Evolutionary conservation across 1,140 invertebrate species (phyloP).

Genomic region (Tetramorium alpestre): DNA sequence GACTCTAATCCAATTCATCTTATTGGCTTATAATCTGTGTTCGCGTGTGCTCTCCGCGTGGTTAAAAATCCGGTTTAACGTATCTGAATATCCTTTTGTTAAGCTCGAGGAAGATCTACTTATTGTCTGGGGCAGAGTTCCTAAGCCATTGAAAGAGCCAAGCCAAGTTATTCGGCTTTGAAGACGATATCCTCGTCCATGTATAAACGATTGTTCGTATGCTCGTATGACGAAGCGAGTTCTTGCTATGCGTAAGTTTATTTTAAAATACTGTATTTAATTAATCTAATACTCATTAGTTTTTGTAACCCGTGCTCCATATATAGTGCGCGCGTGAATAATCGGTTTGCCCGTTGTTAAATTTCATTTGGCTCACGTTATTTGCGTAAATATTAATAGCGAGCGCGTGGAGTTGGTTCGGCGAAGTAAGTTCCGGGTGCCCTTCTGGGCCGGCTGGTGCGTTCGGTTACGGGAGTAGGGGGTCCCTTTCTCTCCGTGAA

Average conservation of each 20-base stretch:
- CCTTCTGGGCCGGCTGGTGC: conserved; percentile 66
- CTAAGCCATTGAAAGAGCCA: neutral
- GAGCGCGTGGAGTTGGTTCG: conserved; percentile 66
- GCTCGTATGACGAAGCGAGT: neutral
- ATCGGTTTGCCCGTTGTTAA: conserved; percentile 20
- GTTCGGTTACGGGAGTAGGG: conserved; percentile 17
- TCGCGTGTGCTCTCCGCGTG: neutral
- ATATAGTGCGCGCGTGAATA: neutral
- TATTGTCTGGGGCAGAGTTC: neutral
- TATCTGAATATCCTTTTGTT: conserved; percentile 15
- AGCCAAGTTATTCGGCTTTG: neutral
- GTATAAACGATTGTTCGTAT: neutral
- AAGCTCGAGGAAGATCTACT: neutral
- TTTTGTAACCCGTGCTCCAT: neutral
- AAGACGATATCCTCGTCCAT: neutral
- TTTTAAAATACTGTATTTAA: conserved; percentile 1
- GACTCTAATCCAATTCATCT: conserved; percentile 28
- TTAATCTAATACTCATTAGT: conserved; percentile 43
- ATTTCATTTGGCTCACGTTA: conserved; percentile 34
- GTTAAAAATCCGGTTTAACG: conserved; percentile 32
- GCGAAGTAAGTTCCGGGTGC: conserved; percentile 70
- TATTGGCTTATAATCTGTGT: conserved; percentile 4
- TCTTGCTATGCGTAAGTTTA: neutral
- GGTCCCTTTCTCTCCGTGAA: conserved; percentile 53
- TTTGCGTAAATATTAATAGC: conserved; percentile 64